These are phyloP conservation scores for Theropithecus gelada DNA, from an alignment of 2,113 vertebrate species.

Conservation along the genomic window DNA sequence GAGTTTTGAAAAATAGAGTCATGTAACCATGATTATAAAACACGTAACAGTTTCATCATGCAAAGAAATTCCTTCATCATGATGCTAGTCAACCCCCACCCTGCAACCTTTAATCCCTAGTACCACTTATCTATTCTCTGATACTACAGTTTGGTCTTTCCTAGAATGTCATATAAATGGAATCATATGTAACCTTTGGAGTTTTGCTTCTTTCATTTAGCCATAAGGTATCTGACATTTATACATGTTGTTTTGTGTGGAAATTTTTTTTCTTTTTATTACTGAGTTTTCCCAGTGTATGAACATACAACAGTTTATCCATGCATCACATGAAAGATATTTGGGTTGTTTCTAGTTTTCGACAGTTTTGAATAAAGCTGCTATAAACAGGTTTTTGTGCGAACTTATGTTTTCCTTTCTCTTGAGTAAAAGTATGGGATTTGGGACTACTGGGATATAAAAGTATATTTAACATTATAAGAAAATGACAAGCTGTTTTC, in stretches of 20 bases:
- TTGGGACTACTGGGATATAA: background rate
- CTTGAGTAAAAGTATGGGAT: background rate
- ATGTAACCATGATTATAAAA: background rate
- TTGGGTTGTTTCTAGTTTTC: background rate
- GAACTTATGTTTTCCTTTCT: constrained; percentile 10
- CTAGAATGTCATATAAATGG: background rate
- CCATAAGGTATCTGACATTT: background rate
- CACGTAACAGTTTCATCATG: background rate
- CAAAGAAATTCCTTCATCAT: background rate
- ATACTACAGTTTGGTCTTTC: background rate
- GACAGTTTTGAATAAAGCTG: background rate
- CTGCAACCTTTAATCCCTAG: background rate
- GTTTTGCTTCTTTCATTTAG: background rate
- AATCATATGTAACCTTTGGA: background rate
- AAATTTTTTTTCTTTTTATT: background rate
- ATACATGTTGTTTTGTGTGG: background rate
- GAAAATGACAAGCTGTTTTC: background rate
- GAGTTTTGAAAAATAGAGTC: background rate
- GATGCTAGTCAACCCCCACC: background rate
- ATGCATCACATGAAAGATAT: background rate
- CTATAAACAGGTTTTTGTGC: background rate
- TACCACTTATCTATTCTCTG: background rate
- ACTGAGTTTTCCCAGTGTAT: background rate
- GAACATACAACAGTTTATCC: background rate
- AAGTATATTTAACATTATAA: background rate